Conservation (phyloP, 2,113 vertebrate genomes). For the Colius striatus region DNA sequence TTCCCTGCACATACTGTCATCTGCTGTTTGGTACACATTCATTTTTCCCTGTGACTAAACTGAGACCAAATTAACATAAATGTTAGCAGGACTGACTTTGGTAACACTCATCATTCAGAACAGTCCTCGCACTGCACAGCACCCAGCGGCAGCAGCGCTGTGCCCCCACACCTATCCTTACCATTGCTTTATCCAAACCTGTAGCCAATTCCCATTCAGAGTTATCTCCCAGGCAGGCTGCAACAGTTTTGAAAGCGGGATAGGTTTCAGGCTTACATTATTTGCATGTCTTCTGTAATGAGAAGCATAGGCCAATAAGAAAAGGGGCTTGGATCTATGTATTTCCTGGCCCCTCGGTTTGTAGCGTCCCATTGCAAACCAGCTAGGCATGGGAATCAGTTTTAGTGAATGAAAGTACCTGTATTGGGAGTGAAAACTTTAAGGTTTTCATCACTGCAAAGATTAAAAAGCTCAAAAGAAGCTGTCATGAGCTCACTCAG, state of each 20-base stretch:
- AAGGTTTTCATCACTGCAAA: not conserved
- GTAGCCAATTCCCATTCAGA: not conserved
- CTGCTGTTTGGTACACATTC: slow-evolving; percentile 5
- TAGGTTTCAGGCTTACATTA: not conserved
- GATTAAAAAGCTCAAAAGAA: not conserved
- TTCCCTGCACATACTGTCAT: not conserved
- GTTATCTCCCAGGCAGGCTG: not conserved
- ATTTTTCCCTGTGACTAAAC: slow-evolving; percentile 8
- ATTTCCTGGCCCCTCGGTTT: not conserved
- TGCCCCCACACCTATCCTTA: not conserved
- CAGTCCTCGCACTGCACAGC: not conserved
- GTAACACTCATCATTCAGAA: not conserved
- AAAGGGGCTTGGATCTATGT: not conserved
- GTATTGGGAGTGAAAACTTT: not conserved
- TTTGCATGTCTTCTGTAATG: not conserved
- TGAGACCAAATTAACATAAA: slow-evolving; percentile 34
- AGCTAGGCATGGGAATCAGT: not conserved
- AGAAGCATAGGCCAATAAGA: not conserved
- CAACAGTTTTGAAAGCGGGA: not conserved
- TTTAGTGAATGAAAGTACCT: not conserved
- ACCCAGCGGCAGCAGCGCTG: accelerated
- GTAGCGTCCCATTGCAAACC: not conserved
- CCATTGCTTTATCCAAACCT: not conserved
- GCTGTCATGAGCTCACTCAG: not conserved
- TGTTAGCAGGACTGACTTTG: not conserved